Percentiles rank a stretch among this genome's conserved stretches.
phyloP scores from a whole-genome alignment of 2,113 vertebrate species.

The Eurypyga helias region DNA sequence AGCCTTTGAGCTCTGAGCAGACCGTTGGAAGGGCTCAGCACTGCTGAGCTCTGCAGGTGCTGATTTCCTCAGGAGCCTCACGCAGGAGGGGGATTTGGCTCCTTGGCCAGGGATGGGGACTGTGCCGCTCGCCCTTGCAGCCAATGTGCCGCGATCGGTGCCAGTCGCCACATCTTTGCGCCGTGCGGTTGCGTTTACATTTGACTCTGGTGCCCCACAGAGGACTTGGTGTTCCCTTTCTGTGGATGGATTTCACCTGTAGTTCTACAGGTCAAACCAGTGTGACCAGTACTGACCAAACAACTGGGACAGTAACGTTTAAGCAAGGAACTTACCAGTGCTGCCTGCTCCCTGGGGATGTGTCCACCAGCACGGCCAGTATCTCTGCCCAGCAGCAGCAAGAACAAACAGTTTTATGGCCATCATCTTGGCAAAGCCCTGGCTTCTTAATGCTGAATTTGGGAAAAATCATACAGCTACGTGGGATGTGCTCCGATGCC shows the following conservation, averaged over 20 bases:
- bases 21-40: not conserved
- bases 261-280: fast-evolving
- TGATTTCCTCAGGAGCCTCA: fast-evolving
- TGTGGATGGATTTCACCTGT: not conserved
- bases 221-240: fast-evolving
- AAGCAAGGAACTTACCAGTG: fast-evolving
- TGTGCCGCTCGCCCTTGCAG: fast-evolving
- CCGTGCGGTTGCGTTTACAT: fast-evolving
- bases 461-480: not conserved
- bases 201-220: fast-evolving
- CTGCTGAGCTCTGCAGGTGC: not conserved
- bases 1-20: fast-evolving
- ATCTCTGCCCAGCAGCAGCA: not conserved
- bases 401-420: not conserved
- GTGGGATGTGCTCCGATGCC: fast-evolving
- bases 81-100: not conserved
- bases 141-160: fast-evolving
- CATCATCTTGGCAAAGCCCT: fast-evolving
- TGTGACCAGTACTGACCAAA: not conserved
- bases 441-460: fast-evolving
- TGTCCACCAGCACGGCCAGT: not conserved
- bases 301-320: not conserved
- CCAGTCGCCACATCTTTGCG: fast-evolving
- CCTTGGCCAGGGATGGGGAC: not conserved
- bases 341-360: fast-evolving